Evolutionary conservation across 2,113 vertebrate species (phyloP), one percentile per base, ranked within the genome.

Genomic region (Passer domesticus): DNA sequence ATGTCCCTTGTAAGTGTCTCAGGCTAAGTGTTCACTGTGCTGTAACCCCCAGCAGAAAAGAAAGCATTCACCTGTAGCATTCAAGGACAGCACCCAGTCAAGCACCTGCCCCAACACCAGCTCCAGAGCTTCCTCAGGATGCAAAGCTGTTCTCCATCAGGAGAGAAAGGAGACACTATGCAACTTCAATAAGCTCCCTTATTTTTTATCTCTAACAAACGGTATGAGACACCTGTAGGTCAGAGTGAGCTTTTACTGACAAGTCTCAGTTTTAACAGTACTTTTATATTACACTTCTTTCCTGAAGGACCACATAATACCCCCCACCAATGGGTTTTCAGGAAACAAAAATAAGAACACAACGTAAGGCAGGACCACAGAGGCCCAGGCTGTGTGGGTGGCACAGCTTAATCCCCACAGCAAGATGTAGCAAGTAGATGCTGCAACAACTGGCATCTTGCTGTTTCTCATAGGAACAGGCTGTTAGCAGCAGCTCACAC

Each of bases 391-490:
- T 87, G 70, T 19, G 67, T 72, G 56, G 52, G 83, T 83, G 64
- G 83, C 47, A 83, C 5, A 24, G 52, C 53, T 95, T 74, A 87
- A 83, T 35, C 52, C 17, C 47, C 3, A 5, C 20, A 92, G 43
- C 3, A 1, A 95, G 89, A 94, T 66, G 31, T 33, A 70, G 87
- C 63, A 90, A 94, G 53, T 7, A 90, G 67, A 93, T 90, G 58
- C 95, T 80, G 82, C 75, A 93, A 93, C 78, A 91, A 63, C 47
- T 90, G 79, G 58, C 75, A 91, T 33, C 13, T 30, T 13, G 17
- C 46, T 95, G 5, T 31, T 86, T 84, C 59, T 67, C 76, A 91
- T 2, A 86, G 39, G 9, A 87, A 56, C 6, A 53, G 16, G 44
- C 17, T 55, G 22, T 13, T 56, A 92, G 47, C 24, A 90, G 35